Evolutionary conservation across 1,140 invertebrate species (phyloP), one percentile per base, ranked within the genome.

Genomic region (Oscheius sp.): DNA sequence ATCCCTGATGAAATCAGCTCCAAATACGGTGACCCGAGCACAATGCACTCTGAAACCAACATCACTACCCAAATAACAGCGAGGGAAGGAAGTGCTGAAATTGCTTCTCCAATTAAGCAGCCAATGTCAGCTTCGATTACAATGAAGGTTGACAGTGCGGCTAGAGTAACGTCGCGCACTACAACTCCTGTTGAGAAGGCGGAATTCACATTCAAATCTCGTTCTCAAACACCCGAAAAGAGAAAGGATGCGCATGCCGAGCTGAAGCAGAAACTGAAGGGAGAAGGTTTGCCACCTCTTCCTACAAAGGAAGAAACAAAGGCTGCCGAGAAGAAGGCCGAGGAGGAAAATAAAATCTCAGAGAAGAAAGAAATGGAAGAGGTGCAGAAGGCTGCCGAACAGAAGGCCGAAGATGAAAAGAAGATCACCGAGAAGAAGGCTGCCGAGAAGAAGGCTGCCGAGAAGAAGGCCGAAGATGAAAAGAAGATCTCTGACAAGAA

Each of bases 1-100:
- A 77, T 77, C 66, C 76, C 76, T 1, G 76, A 77, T 72, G 76
- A 77, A 72, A 77, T 77, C 49, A 77, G 75, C 70, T 77, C 74
- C 26, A 52, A 68, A 2, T 77, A 58, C 32, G 76, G 76, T 29
- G 76, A 77, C 52, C 73, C 75, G n/a, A 73, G 74, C 34, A 77
- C 62, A 26, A 66, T 77, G 61, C 49, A 63, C 32, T 77, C 76
- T 3, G 76, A 77, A 49, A 77, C 76, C 10, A 73, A 63, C 20
- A 61, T 77, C 36, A 76, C 68, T 18, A 73, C 76, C 1, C 61
- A 78, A 15, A 71, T 77, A 28, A 67, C 76, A 18, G 75, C 75
- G 15, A 26, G 70, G 4, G 76, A 77, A 74, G 55, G 64, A 46
- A 74, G 72, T 62, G 72, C 72, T 32, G 72, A 74, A 73, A 69